phyloP scores from a whole-genome alignment of 1,140 invertebrate species.

The Orussus abietinus region DNA sequence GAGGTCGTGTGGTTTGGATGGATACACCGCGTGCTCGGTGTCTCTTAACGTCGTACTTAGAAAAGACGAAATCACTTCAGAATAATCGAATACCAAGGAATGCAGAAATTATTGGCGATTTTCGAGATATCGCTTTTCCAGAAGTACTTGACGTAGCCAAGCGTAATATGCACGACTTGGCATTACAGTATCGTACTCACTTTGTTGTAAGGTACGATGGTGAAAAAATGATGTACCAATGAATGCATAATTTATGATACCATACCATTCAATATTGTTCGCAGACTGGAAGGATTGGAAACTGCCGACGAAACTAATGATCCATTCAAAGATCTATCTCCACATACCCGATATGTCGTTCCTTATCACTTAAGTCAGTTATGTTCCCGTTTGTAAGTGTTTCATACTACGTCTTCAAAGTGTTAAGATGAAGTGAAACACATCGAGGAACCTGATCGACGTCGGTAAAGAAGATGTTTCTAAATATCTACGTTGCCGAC shows the following conservation, averaged over 20 bases:
- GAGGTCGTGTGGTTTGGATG: slow-evolving; percentile 31
- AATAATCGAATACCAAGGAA: slow-evolving; percentile 2
- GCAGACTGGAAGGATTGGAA: slow-evolving; percentile 23
- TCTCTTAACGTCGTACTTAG: slow-evolving; percentile 13
- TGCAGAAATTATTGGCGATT: slow-evolving; percentile 26
- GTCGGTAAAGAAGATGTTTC: no score
- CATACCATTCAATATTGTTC: slow-evolving; percentile 7
- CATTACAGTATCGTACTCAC: slow-evolving; percentile 23
- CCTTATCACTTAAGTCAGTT: slow-evolving; percentile 26
- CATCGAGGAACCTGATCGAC: no score
- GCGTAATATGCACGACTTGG: slow-evolving; percentile 17
- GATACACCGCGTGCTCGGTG: slow-evolving; percentile 27
- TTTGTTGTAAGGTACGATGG: slow-evolving; percentile 23
- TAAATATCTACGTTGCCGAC: no score
- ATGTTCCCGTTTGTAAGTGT: slow-evolving; percentile 25
- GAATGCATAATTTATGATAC: slow-evolving; percentile 1
- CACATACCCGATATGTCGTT: slow-evolving; percentile 28
- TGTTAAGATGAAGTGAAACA: no score
- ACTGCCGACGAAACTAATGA: slow-evolving; percentile 17
- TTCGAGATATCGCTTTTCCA: slow-evolving; percentile 29
- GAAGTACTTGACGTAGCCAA: slow-evolving; percentile 24
- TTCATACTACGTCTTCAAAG: no score
- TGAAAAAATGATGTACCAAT: background rate
- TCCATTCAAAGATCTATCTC: slow-evolving; percentile 28
- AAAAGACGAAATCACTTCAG: slow-evolving; percentile 9